Evolutionary conservation across 1,140 invertebrate species (phyloP), one percentile per base, ranked within the genome.

Genomic region (Drosophila guanche): DNA sequence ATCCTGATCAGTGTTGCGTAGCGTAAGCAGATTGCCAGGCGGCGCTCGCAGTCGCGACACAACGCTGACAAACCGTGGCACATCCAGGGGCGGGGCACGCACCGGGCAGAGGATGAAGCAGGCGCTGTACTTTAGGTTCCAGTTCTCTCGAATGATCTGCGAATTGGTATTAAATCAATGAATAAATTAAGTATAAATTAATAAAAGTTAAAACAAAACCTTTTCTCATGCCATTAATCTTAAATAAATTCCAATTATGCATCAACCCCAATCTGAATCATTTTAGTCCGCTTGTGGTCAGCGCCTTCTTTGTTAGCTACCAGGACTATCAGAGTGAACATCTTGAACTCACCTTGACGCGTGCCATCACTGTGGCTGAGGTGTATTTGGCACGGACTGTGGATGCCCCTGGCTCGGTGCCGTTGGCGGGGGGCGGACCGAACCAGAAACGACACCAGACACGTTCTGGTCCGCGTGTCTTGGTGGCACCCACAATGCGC

Each of bases 81-180:
- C 67, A 92, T 93, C n/a, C 94, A 94, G 92, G 92, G 84, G 92
- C 79, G 90, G 93, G 92, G 90, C 83, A 92, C 93, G 92, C 41
- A 97, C 91, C 3, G 96, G 94, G 79, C 97, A 98, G 41, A 97
- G 93, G 2, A 98, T 94, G 89, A 98, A 98, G 70, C 95, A 96
- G 6, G 97, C 97, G 77, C 96, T 98, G 92, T 97, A 98, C 86
- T 97, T 97, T 3, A 98, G 92, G 90, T 97, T 98, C 97, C 97
- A 98, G 91, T 98, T 98, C 91, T 98, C 97, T 25, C 97, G 93
- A 29, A 98, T 98, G 0, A 96, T 94, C 94, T 96, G 68, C 0
- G 29, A n/a, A 20, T 20, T 14, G 4, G 20, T 20, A 1, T 12
- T 27, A 16, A 14, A 3, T 20, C 16, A 20, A 20, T 20, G 16